A percentile compares a stretch with the other conserved stretches of the same genome.
Evolutionary conservation across 2,797 vertebrate species (phyloP).

Genomic region (Periophthalmus magnuspinnatus): DNA sequence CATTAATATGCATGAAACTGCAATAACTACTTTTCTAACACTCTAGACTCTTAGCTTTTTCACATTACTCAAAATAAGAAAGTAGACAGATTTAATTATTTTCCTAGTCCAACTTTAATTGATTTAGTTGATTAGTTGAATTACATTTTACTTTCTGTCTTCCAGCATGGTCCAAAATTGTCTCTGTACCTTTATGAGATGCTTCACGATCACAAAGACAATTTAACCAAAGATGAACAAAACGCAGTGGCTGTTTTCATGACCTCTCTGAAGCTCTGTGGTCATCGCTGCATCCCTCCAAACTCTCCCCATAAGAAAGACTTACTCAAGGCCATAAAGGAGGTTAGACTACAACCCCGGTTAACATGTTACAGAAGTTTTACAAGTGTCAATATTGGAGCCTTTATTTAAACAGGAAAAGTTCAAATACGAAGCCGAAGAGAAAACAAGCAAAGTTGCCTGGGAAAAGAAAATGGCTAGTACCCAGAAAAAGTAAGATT

Average conservation of each 20-base stretch:
- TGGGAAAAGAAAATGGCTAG: slow-evolving; percentile 94
- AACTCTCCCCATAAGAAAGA: slow-evolving; percentile 85
- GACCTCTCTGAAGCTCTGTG: slow-evolving; percentile 87
- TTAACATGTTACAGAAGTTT: slow-evolving; percentile 7
- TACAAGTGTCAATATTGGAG: neutral
- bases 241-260: slow-evolving; percentile 80
- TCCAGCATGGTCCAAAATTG: slow-evolving; percentile 93
- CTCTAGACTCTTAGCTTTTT: neutral
- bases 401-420: slow-evolving; percentile 83
- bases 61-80: neutral
- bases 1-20: neutral
- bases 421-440: slow-evolving; percentile 89
- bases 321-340: slow-evolving; percentile 85
- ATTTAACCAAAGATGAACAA: slow-evolving; percentile 85
- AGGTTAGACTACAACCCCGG: slow-evolving; percentile 71
- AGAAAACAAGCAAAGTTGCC: slow-evolving; percentile 84
- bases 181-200: slow-evolving; percentile 91
- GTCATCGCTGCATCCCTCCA: slow-evolving; percentile 88
- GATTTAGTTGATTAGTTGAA: neutral
- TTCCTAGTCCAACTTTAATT: neutral
- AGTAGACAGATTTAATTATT: neutral
- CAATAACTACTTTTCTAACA: neutral
- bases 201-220: slow-evolving; percentile 85
- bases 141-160: neutral
- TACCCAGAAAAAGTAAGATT: slow-evolving; percentile 86